Evolutionary conservation across 2,888 invertebrate genomes (phyloP).

Genomic region (Tenthredo scrophulariae): DNA sequence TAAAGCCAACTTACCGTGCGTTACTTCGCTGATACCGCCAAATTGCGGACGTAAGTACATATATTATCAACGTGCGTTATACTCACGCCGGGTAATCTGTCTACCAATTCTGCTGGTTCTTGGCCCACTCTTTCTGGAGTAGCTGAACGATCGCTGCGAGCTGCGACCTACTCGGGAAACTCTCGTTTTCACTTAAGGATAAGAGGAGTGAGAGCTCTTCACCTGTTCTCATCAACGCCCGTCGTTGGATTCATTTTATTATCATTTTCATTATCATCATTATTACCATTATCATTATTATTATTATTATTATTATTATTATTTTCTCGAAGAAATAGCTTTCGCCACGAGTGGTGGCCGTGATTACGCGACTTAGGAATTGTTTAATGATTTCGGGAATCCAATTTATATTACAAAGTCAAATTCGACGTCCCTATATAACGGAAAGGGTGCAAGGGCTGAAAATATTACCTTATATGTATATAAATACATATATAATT

Average conservation of each 20-base stretch:
- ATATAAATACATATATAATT: not conserved
- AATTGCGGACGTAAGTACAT: constrained; percentile 43
- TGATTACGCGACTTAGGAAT: constrained; percentile 34
- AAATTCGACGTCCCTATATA: not conserved
- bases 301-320: constrained; percentile 12
- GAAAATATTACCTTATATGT: constrained; percentile 12
- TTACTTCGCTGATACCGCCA: constrained; percentile 34
- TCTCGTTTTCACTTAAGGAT: constrained; percentile 36
- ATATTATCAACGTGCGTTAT: constrained; percentile 26
- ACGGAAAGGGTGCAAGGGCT: not conserved
- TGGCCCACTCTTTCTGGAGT: constrained; percentile 12
- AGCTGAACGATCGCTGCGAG: constrained; percentile 20
- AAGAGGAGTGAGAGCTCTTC: constrained; percentile 25
- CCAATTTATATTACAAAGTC: constrained; percentile 47
- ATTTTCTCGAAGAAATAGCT: constrained; percentile 7
- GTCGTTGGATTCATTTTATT: constrained; percentile 19
- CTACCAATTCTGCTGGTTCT: constrained; percentile 12
- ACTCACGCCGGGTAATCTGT: constrained; percentile 20
- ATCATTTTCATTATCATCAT: constrained; percentile 8
- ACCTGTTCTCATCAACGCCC: constrained; percentile 32
- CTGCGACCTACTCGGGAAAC: constrained; percentile 24
- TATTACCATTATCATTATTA: not conserved
- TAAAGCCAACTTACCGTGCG: constrained; percentile 37
- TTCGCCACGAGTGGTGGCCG: not conserved
- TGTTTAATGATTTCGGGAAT: constrained; percentile 38